phyloP scores from a whole-genome alignment of 2,797 vertebrate genomes.

The Enteromius treurensis region DNA sequence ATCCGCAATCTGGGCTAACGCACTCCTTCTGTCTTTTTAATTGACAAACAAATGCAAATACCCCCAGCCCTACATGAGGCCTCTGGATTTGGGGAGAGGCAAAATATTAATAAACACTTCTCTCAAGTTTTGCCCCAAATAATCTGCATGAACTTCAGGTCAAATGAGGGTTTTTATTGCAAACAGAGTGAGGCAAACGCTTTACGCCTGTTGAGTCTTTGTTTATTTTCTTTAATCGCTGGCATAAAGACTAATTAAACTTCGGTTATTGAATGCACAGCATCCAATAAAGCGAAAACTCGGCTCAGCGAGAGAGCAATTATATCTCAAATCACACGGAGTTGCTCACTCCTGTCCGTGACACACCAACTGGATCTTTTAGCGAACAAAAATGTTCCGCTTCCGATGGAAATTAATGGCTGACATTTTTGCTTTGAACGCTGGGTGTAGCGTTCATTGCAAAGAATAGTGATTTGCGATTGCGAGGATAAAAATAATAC shows the following conservation, averaged over 20 bases:
- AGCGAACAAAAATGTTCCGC: slow-evolving; percentile 15
- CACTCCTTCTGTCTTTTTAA: slow-evolving; percentile 48
- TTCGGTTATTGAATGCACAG: slow-evolving; percentile 38
- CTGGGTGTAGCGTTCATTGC: background rate
- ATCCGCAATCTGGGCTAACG: slow-evolving; percentile 27
- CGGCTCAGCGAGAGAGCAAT: slow-evolving; percentile 37
- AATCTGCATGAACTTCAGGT: slow-evolving; percentile 22
- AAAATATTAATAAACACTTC: background rate
- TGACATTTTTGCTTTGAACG: slow-evolving; percentile 25
- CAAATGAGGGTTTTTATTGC: slow-evolving; percentile 13
- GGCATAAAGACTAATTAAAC: slow-evolving; percentile 55
- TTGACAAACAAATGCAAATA: slow-evolving; percentile 43
- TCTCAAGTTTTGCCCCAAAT: slow-evolving; percentile 24
- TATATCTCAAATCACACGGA: slow-evolving; percentile 25
- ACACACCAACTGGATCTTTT: slow-evolving; percentile 24
- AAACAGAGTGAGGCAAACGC: slow-evolving; percentile 26
- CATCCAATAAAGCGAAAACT: slow-evolving; percentile 45
- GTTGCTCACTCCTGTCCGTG: slow-evolving; percentile 32
- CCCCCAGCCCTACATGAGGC: slow-evolving; percentile 4
- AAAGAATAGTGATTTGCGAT: background rate
- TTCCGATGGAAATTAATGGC: slow-evolving; percentile 35
- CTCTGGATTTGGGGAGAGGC: slow-evolving; percentile 3
- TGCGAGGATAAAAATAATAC: slow-evolving; percentile 15
- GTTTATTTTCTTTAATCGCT: slow-evolving; percentile 55
- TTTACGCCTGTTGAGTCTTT: slow-evolving; percentile 41